A percentile compares a stretch with the other conserved stretches of the same genome.
These are phyloP conservation scores for Pollachius pollachius DNA, from an alignment of 2,113 vertebrate genomes.

Conservation along the genomic window DNA sequence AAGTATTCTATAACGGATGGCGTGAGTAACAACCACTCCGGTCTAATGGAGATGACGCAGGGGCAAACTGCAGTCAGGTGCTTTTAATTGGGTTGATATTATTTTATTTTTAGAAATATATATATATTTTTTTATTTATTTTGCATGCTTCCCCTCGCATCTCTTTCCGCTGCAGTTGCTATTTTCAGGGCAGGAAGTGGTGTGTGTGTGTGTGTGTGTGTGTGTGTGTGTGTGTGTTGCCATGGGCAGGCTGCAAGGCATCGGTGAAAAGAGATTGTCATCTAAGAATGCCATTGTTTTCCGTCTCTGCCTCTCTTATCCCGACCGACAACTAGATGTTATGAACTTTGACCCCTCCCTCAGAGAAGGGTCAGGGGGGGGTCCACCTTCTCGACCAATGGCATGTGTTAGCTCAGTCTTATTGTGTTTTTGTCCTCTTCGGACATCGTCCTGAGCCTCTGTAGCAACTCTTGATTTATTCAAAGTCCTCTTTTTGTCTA, in stretches of 20 bases:
- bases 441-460: no score
- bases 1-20: constrained; percentile 8
- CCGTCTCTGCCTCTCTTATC: constrained; percentile 20
- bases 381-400: no score
- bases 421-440: no score
- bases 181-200: constrained; percentile 66
- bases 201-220: constrained; percentile 29
- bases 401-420: no score
- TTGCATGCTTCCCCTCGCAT: constrained; percentile 26
- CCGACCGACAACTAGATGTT: no score
- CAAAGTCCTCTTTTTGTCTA: constrained; percentile 23
- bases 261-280: neutral
- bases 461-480: constrained; percentile 47
- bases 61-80: constrained; percentile 15
- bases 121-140: constrained; percentile 17
- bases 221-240: constrained; percentile 34
- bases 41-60: constrained; percentile 59
- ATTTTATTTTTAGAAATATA: constrained; percentile 14
- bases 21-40: constrained; percentile 50
- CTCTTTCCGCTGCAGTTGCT: constrained; percentile 48
- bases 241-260: constrained; percentile 13
- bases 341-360: no score
- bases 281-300: constrained; percentile 20
- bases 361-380: no score
- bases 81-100: constrained; percentile 11